A percentile compares a stretch with the other conserved stretches of the same genome.
Evolutionary conservation across 1,140 invertebrate genomes (phyloP).

Genomic region (Stratiolaelaps scimitus): DNA sequence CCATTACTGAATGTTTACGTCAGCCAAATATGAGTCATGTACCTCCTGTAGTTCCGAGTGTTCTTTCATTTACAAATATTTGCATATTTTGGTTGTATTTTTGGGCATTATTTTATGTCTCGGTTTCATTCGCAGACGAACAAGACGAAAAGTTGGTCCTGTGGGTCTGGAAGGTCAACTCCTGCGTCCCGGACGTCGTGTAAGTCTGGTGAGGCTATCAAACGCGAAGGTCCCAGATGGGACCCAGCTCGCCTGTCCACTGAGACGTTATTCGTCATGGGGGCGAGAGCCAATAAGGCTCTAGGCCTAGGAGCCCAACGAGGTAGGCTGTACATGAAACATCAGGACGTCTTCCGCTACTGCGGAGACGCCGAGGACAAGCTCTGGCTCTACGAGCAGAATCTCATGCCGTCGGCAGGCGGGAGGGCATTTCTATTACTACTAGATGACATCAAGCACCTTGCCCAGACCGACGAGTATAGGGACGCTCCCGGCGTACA

Average conservation of each 20-base stretch:
- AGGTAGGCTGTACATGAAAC: constrained; percentile 59
- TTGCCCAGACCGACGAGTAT: constrained; percentile 58
- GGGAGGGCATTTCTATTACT: constrained; percentile 65
- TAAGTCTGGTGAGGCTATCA: constrained; percentile 40
- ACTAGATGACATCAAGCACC: constrained; percentile 62
- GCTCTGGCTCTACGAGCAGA: constrained; percentile 62
- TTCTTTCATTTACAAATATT: no score
- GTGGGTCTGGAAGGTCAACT: constrained; percentile 39
- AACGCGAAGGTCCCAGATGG: constrained; percentile 53
- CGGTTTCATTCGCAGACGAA: constrained; percentile 46
- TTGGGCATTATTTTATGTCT: no score
- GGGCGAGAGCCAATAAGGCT: constrained; percentile 53
- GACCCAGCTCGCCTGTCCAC: constrained; percentile 54
- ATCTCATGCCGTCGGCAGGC: constrained; percentile 59
- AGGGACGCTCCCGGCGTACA: constrained; percentile 52
- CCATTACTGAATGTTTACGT: background rate
- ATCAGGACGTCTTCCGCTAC: constrained; percentile 61
- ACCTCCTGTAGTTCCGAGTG: no score
- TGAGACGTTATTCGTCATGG: constrained; percentile 64
- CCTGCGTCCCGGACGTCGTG: constrained; percentile 38
- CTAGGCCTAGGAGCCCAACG: constrained; percentile 60
- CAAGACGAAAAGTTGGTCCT: constrained; percentile 47
- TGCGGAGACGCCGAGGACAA: constrained; percentile 66
- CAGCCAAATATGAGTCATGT: no score
- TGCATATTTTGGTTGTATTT: no score